Conservation (phyloP, 2,113 vertebrate species). For the Thalassarche chlororhynchos region DNA sequence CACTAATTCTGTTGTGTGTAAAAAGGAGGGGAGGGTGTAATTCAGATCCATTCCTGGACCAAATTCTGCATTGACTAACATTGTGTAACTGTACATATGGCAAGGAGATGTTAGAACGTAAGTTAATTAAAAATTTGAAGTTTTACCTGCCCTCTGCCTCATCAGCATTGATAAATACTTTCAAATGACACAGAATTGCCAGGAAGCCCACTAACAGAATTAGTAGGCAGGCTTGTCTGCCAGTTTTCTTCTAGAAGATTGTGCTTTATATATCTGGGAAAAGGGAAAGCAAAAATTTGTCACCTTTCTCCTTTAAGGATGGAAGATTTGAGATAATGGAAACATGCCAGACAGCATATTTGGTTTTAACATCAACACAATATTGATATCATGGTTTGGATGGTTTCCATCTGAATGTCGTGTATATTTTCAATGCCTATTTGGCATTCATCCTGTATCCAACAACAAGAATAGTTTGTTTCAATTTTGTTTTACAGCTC, state of each 20-base stretch:
- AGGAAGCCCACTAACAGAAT: not conserved
- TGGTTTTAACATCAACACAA: not conserved
- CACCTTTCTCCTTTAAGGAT: not conserved
- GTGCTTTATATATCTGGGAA: not conserved
- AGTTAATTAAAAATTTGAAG: not conserved
- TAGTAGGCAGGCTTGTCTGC: not conserved
- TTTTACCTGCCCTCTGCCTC: not conserved
- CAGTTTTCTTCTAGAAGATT: not conserved
- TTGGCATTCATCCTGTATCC: not conserved
- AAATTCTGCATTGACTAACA: not conserved
- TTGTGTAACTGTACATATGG: not conserved
- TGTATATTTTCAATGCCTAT: not conserved
- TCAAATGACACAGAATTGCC: not conserved
- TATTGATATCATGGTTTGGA: constrained; percentile 12
- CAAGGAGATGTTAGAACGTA: not conserved
- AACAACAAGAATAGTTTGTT: constrained; percentile 21
- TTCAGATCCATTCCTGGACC: not conserved
- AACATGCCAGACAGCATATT: not conserved
- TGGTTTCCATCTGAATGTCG: not conserved
- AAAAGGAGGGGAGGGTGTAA: not conserved
- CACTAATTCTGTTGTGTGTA: not conserved
- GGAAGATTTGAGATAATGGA: not conserved
- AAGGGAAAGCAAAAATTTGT: not conserved
- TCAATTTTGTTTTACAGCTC: constrained; percentile 1
- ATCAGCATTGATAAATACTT: not conserved